Percentiles rank a stretch among this genome's conserved stretches.
Conservation (phyloP, 2,113 vertebrate genomes). For the Notothenia rossii region DNA sequence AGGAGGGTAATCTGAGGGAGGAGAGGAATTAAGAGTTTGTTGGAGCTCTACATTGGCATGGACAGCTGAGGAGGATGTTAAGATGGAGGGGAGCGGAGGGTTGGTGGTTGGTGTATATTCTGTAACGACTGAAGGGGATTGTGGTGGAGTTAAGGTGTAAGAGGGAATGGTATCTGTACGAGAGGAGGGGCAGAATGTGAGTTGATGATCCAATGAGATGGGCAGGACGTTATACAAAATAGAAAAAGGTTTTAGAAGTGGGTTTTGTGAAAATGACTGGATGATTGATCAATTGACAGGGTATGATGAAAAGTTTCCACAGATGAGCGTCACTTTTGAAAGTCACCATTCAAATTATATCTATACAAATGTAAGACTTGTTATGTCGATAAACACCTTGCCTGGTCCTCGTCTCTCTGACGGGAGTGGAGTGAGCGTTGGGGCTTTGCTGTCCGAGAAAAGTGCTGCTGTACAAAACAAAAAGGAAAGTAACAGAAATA, state of each 20-base stretch:
- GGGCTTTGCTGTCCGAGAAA: slow-evolving; percentile 39
- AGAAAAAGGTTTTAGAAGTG: neutral
- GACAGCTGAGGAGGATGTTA: neutral
- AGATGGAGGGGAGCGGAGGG: neutral
- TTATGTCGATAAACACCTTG: slow-evolving; percentile 63
- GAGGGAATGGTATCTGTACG: neutral
- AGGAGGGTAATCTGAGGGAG: slow-evolving; percentile 16
- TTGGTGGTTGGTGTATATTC: neutral
- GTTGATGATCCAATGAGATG: neutral
- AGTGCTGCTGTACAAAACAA: slow-evolving; percentile 34
- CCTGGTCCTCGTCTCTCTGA: slow-evolving; percentile 54
- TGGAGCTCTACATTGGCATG: neutral
- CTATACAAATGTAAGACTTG: neutral
- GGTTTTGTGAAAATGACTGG: neutral
- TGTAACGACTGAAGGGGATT: neutral
- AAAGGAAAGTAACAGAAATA: neutral
- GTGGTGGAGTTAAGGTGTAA: neutral
- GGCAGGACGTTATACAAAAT: neutral
- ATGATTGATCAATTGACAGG: neutral
- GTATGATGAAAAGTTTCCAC: neutral
- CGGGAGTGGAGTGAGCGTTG: slow-evolving; percentile 39
- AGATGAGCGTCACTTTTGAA: neutral
- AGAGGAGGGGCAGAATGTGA: neutral
- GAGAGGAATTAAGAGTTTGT: slow-evolving; percentile 21
- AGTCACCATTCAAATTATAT: too few species aligned